Evolutionary conservation across 92 coral and sea anemone species (phyloP).

Genomic region (Siderastrea siderea): DNA sequence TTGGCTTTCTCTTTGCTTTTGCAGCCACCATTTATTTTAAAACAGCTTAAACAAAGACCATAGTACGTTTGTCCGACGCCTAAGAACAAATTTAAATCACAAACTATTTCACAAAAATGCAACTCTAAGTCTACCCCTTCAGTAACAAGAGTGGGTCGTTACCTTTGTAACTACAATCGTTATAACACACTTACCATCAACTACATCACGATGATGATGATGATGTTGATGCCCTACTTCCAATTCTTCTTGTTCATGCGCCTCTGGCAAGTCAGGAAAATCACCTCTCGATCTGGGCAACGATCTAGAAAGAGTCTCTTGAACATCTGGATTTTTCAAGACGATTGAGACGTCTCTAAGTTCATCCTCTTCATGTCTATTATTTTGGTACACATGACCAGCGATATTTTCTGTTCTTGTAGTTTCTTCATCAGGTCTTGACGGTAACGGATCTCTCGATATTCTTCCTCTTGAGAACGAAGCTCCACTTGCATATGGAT

Average conservation of each 20-base stretch:
- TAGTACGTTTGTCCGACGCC: no score
- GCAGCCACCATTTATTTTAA: no score
- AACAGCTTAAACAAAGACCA: no score
- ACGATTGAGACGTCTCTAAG: neutral
- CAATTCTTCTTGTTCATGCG: neutral
- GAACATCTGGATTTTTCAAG: neutral
- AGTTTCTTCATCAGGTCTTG: neutral
- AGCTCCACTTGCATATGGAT: neutral
- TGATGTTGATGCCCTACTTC: neutral
- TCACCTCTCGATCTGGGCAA: neutral
- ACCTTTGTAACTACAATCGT: no score
- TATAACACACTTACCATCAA: neutral
- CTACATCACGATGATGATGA: neutral
- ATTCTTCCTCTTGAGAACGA: neutral
- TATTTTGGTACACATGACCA: neutral
- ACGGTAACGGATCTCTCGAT: neutral
- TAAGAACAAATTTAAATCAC: no score
- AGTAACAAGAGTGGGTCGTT: no score
- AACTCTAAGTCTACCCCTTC: no score
- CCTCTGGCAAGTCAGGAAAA: neutral
- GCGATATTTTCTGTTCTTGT: neutral
- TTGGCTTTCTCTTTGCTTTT: no score
- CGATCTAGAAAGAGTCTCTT: neutral
- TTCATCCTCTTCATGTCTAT: neutral
- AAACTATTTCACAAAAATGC: no score